Conservation (phyloP, 2,113 vertebrate species). For the Mesocricetus auratus region DNA sequence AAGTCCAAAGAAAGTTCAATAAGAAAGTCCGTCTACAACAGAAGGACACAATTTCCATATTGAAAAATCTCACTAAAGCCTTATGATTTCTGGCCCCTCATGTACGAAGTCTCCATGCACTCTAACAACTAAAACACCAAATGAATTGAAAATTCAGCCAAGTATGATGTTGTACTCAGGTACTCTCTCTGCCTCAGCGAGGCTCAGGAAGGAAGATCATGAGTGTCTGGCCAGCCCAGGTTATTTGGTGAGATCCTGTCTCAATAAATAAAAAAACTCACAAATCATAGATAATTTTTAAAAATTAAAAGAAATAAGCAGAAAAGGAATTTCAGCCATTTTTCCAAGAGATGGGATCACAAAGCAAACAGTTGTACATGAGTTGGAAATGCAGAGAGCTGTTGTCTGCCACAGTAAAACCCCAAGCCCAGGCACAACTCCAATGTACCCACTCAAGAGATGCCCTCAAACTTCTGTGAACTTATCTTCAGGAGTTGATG, state of each 20-base stretch:
- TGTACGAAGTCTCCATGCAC: neutral
- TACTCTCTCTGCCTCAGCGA: too few relatives aligned
- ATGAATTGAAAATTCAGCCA: neutral
- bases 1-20: neutral
- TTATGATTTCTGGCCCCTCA: too few relatives aligned
- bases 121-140: neutral
- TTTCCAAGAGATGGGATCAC: neutral
- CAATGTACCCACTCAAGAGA: neutral
- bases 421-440: neutral
- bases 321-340: neutral
- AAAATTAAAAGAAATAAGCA: neutral
- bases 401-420: too few relatives aligned
- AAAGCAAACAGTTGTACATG: neutral
- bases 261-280: neutral
- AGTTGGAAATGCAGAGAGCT: neutral
- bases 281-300: neutral
- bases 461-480: neutral
- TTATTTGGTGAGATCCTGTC: neutral
- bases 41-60: neutral
- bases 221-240: neutral
- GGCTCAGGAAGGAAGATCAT: neutral
- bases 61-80: neutral
- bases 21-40: neutral
- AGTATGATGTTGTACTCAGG: too few relatives aligned
- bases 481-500: neutral